Percentiles rank a stretch among this genome's conserved stretches.
Evolutionary conservation across 2,113 vertebrate genomes (phyloP).

Genomic region (Myocastor coypus): DNA sequence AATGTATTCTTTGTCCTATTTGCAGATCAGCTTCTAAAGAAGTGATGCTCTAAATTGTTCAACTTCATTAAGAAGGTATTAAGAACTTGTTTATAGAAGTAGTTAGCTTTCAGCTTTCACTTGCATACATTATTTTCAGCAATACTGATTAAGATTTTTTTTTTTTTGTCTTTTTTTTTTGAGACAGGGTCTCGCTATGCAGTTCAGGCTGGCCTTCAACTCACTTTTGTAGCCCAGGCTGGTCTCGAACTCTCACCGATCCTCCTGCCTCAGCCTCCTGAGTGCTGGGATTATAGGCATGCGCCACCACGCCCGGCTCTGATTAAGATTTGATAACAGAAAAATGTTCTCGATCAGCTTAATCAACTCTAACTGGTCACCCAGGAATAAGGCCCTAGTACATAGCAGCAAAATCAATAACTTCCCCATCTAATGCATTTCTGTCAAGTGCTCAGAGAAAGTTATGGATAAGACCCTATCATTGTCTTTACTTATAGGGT

Average conservation of each 20-base stretch:
- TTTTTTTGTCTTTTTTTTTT: no score
- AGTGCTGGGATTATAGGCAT: no score
- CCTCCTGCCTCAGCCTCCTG: no score
- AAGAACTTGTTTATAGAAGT: neutral
- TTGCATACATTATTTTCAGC: conserved; percentile 55
- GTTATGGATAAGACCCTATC: neutral
- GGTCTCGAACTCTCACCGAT: no score
- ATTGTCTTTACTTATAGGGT: neutral
- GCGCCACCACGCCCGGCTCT: no score
- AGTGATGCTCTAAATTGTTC: neutral
- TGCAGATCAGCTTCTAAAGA: neutral
- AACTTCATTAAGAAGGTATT: conserved; percentile 49
- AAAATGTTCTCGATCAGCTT: conserved; percentile 36
- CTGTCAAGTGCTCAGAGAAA: neutral
- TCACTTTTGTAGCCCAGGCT: no score
- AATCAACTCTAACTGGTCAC: conserved; percentile 9
- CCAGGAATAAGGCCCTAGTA: neutral
- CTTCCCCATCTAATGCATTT: neutral
- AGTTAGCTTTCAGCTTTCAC: conserved; percentile 48
- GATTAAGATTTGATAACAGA: conserved; percentile 60
- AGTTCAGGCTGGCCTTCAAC: no score
- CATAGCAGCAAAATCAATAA: conserved; percentile 34
- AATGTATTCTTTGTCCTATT: conserved; percentile 14
- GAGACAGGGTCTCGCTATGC: no score
- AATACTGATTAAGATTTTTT: conserved; percentile 62